These are phyloP conservation scores for Aspidoscelis tigris DNA, from an alignment of 2,113 vertebrate genomes.

Conservation along the genomic window DNA sequence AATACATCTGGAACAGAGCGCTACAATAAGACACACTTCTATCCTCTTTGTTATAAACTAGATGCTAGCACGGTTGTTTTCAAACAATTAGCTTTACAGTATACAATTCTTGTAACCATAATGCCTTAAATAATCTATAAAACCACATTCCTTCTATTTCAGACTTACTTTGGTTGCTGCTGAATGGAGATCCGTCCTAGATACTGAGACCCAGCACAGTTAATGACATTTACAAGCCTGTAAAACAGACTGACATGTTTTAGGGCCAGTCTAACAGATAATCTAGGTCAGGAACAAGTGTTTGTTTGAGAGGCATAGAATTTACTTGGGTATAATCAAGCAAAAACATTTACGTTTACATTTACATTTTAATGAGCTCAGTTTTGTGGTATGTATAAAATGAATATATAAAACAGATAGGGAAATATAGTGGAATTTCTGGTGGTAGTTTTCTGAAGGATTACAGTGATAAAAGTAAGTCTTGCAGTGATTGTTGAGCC, in stretches of 20 bases:
- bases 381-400: not conserved
- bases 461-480: no score
- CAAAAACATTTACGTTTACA: not conserved
- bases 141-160: conserved; percentile 8
- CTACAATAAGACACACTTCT: not conserved
- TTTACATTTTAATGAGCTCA: not conserved
- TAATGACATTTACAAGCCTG: conserved; percentile 50
- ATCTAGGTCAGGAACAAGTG: conserved; percentile 21
- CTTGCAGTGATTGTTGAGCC: no score
- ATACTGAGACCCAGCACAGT: conserved; percentile 49
- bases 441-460: no score
- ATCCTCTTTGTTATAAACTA: not conserved
- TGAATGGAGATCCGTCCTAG: not conserved
- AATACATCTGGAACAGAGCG: not conserved
- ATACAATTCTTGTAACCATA: not conserved
- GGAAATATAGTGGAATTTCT: not conserved
- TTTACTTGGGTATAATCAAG: not conserved
- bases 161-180: conserved; percentile 5
- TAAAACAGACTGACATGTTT: conserved; percentile 48
- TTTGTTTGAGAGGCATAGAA: not conserved
- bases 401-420: not conserved
- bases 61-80: not conserved
- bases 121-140: conserved; percentile 20
- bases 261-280: conserved; percentile 35
- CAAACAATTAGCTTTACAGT: not conserved